Evolutionary conservation across 2,113 vertebrate species (phyloP), one percentile per base, ranked within the genome.

Genomic region (Pterophyllum scalare): DNA sequence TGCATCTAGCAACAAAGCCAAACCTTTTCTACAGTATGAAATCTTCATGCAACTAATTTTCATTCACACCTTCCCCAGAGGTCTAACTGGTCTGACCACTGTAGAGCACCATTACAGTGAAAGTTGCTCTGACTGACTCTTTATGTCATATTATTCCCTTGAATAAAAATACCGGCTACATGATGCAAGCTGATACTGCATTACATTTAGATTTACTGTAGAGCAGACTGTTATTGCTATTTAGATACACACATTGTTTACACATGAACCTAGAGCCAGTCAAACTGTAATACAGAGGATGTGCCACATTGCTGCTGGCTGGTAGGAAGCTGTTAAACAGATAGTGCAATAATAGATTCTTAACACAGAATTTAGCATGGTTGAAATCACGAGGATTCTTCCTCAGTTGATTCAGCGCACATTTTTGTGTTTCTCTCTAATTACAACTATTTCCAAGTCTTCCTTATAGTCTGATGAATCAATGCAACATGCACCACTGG

Each of bases 391-490:
- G 43, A 61, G 61, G 33, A 31, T 87, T 61, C 24, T 57, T 83
- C 56, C 75, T 59, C 6, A 1, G 61, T 61, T 0, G n/a, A 60
- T 86, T 91, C 43, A 31, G n/a, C 22, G 17, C n/a, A 17, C 2
- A 79, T 79, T 85, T 79, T 19, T 78, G 31, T 35, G 60, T 76
- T 40, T 56, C 43, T 20, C 57, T 81, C 24, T 89, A 81, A 90
- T 88, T 85, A 79, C 26, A 59, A 64, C 46, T 60, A 59, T 82
- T 84, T 81, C 81, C 77, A 74, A 88, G 57, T 56, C 77, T 87
- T 72, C 46, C 7, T 40, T 24, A 70, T 46, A 40, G 59, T 58
- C 15, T n/a, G 81, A 83, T 85, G 83, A 80, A 75, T 79, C 40
- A 64, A 58, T 64, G 31, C 52, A 75, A 60, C 59, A 38, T 15